phyloP scores from a whole-genome alignment of 2,888 invertebrate genomes.

The Coleophora deauratella region DNA sequence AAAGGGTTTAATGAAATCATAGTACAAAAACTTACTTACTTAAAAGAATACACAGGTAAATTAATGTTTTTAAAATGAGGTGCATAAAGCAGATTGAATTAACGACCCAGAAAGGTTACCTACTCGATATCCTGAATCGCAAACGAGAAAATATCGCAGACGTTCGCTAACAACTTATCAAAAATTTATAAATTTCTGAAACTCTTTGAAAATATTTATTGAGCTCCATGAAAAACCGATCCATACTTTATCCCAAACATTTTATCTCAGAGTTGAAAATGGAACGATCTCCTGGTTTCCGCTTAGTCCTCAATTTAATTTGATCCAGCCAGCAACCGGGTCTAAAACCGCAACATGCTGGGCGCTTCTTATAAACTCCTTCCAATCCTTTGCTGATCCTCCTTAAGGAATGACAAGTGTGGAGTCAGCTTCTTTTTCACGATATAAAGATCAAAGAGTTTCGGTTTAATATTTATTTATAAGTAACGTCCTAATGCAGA shows the following conservation, averaged over 20 bases:
- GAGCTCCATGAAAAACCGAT: not conserved
- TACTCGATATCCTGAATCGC: too few relatives aligned
- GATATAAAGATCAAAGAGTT: too few relatives aligned
- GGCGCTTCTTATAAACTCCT: conserved; percentile 45
- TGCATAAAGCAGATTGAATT: too few relatives aligned
- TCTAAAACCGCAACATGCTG: conserved; percentile 41
- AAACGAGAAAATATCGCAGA: too few relatives aligned
- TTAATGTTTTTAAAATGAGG: too few relatives aligned
- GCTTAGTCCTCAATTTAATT: conserved; percentile 57
- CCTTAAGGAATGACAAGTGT: conserved; percentile 16
- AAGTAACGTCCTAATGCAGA: too few relatives aligned
- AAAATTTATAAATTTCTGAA: not conserved
- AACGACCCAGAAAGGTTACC: too few relatives aligned
- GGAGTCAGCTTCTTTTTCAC: conserved; percentile 16
- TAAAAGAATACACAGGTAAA: too few relatives aligned
- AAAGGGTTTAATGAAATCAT: too few relatives aligned
- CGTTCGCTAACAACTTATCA: too few relatives aligned
- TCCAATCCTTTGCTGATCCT: conserved; percentile 34
- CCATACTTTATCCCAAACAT: not conserved
- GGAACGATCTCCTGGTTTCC: conserved; percentile 29
- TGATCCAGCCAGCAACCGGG: conserved; percentile 30
- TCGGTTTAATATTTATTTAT: too few relatives aligned
- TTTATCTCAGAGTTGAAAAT: conserved; percentile 15
- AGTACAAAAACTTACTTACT: too few relatives aligned
- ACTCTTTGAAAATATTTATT: conserved; percentile 12